These are phyloP conservation scores for Eupsilia transversa DNA, from an alignment of 2,888 invertebrate species.

Conservation along the genomic window DNA sequence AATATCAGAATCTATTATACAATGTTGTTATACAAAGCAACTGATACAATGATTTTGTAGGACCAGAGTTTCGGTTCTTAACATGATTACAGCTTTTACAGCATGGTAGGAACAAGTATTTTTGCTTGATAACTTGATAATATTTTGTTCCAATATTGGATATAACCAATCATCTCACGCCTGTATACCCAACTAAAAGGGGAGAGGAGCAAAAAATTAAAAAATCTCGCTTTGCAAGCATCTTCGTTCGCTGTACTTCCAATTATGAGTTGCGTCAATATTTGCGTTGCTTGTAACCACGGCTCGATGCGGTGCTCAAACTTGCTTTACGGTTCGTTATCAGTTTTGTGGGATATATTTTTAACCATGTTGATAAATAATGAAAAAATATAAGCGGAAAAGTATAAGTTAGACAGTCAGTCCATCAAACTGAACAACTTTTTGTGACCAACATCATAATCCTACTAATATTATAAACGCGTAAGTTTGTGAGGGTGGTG, in stretches of 20 bases:
- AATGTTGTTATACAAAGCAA: too few relatives aligned
- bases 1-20: too few relatives aligned
- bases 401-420: background rate
- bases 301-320: slow-evolving; percentile 65
- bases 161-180: slow-evolving; percentile 51
- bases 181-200: slow-evolving; percentile 45
- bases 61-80: too few relatives aligned
- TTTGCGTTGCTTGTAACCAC: slow-evolving; percentile 71
- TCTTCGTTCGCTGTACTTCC: slow-evolving; percentile 75
- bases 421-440: too few relatives aligned
- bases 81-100: too few relatives aligned
- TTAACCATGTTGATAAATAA: background rate
- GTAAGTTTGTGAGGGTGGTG: too few relatives aligned
- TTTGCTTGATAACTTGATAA: too few relatives aligned
- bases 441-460: too few relatives aligned
- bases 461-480: too few relatives aligned
- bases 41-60: too few relatives aligned
- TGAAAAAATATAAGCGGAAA: background rate
- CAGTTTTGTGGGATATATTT: background rate
- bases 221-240: slow-evolving; percentile 72
- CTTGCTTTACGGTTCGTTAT: slow-evolving; percentile 27
- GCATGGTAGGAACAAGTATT: too few relatives aligned
- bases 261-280: slow-evolving; percentile 84
- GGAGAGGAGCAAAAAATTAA: slow-evolving; percentile 59
- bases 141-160: slow-evolving; percentile 51